phyloP scores from a whole-genome alignment of 1,140 invertebrate genomes.

The Rhopalosiphum maidis region DNA sequence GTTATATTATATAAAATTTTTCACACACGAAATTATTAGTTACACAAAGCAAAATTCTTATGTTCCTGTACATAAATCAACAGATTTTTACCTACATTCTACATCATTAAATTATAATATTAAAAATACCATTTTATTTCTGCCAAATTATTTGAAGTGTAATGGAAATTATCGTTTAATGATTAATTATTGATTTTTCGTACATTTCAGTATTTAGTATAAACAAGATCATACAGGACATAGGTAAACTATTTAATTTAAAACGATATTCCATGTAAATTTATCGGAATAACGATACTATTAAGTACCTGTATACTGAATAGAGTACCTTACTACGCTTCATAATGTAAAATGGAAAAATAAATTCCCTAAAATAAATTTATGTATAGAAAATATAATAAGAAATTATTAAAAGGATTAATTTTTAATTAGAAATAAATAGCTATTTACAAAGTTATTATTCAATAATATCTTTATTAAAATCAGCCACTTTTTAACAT shows the following conservation, averaged over 20 bases:
- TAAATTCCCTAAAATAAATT: too few species aligned
- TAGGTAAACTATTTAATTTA: not conserved
- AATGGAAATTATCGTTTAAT: not conserved
- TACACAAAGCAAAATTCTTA: not conserved
- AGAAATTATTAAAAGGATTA: too few species aligned
- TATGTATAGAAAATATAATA: too few species aligned
- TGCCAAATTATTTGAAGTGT: not conserved
- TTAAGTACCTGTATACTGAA: too few species aligned
- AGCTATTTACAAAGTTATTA: too few species aligned
- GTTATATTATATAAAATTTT: not conserved
- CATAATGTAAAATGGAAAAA: too few species aligned
- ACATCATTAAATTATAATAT: not conserved
- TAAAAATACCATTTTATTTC: not conserved
- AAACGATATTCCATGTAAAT: not conserved
- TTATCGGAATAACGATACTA: too few species aligned
- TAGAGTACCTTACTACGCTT: too few species aligned
- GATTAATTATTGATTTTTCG: not conserved
- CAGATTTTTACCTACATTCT: not conserved
- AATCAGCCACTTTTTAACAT: too few species aligned
- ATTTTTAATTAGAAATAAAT: too few species aligned
- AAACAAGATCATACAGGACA: not conserved
- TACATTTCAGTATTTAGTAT: not conserved
- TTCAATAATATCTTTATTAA: too few species aligned
- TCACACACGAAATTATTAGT: not conserved
- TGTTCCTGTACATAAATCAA: not conserved